phyloP scores from a whole-genome alignment of 2,888 invertebrate genomes.

The Cataglyphis altisquamis region DNA sequence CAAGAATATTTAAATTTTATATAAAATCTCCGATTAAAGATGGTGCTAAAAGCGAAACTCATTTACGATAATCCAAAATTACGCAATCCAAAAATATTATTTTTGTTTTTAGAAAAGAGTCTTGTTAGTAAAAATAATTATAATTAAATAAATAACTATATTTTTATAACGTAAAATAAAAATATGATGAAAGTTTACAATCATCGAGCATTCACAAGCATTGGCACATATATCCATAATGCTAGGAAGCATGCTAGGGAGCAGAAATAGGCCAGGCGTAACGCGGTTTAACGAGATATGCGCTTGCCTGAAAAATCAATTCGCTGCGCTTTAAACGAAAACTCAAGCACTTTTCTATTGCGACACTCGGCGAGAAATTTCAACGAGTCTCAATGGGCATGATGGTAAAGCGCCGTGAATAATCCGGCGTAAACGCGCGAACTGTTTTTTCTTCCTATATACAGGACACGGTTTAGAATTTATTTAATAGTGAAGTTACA shows the following conservation, averaged over 20 bases:
- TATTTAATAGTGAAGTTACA: slow-evolving; percentile 42
- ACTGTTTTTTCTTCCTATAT: slow-evolving; percentile 36
- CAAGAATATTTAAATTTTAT: not conserved
- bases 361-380: slow-evolving; percentile 42
- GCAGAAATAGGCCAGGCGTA: slow-evolving; percentile 19
- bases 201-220: slow-evolving; percentile 5
- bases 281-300: slow-evolving; percentile 21
- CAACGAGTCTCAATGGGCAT: slow-evolving; percentile 37
- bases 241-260: not conserved
- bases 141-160: slow-evolving; percentile 3
- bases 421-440: slow-evolving; percentile 21
- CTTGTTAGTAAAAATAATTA: not conserved
- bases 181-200: not conserved
- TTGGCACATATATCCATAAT: not conserved
- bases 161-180: slow-evolving; percentile 1
- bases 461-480: slow-evolving; percentile 42
- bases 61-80: not conserved
- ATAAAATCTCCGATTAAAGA: not conserved
- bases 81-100: not conserved
- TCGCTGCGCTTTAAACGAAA: slow-evolving; percentile 29
- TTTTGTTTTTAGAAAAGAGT: not conserved
- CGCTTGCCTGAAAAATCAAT: slow-evolving; percentile 16
- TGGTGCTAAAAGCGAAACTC: not conserved
- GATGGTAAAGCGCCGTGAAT: slow-evolving; percentile 34
- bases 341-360: slow-evolving; percentile 15